Conservation (phyloP, 2,113 vertebrate species). For the Pseudorectes ferrugineus region DNA sequence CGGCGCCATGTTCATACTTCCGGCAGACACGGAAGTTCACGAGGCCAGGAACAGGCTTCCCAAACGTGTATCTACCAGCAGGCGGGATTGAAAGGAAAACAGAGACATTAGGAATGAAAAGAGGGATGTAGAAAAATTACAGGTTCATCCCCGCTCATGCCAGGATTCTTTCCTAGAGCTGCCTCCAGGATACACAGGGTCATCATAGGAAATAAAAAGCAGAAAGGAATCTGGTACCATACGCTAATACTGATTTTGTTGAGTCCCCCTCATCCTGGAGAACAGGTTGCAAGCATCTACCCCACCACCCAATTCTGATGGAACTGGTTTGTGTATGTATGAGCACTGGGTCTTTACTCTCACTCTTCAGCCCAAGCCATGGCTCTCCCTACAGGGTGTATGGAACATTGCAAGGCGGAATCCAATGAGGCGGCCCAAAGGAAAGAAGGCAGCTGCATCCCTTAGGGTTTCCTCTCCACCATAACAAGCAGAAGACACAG, state of each 20-base stretch:
- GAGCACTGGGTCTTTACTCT: not conserved
- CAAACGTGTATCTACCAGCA: conserved; percentile 71
- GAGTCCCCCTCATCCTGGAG: not conserved
- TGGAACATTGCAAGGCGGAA: not conserved
- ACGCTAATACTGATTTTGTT: not conserved
- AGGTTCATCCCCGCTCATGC: not conserved
- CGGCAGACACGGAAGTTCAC: conserved; percentile 63
- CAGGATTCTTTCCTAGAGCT: not conserved
- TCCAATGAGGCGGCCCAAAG: not conserved
- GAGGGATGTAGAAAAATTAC: not conserved
- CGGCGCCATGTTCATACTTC: not conserved
- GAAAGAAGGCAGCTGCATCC: not conserved
- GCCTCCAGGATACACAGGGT: not conserved
- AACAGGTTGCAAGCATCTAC: not conserved
- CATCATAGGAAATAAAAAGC: not conserved
- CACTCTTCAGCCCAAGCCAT: not conserved
- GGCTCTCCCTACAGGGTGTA: not conserved
- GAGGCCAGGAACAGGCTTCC: conserved; percentile 67
- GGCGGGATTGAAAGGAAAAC: not conserved
- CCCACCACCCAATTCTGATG: not conserved
- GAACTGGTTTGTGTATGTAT: not conserved
- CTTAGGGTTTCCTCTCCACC: not conserved
- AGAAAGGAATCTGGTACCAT: not conserved
- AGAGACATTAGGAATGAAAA: not conserved
- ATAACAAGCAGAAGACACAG: not conserved